Base-by-base conservation (phyloP, 2,888 invertebrate genomes). In the Acleris laterana region DNA sequence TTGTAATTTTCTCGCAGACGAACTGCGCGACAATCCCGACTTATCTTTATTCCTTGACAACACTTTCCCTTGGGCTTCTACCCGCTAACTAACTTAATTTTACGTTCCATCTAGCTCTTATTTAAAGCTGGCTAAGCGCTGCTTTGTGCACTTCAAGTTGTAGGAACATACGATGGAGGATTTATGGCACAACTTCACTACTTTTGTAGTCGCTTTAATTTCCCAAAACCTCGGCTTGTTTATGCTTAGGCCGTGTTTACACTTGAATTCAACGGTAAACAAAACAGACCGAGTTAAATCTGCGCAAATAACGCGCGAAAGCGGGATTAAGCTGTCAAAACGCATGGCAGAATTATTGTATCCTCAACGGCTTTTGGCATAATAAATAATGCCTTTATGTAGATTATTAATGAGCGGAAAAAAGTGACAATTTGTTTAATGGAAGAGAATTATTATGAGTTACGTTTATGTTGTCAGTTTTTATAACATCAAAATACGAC, bases 11-110 rank as follows among this genome's bases (percentile, higher is more conserved):
- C 83, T 83, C 79, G 72, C 78, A 84, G 88, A 83, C 87, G 81
- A 85, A 80, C 71, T 82, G 80, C 72, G 82, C 83, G 84, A 89
- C 90, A 90, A 90, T 90, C 87, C 87, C 80, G 87, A 81, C 89
- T 90, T 89, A 90, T 90, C 90, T 85, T 85, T 88, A 89, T 90
- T 87, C 83, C 89, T 85, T 87, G 87, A 85, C 88, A 89, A 89
- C 88, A 90, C 89, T 90, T 90, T 90, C 89, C 89, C 89, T 80
- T 81, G 87, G 87, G 88, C 83, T 75, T 72, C 63, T 66, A 70
- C 71, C 74, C 70, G 75, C 68, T 73, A 70, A 75, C 78, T 77
- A 79, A 74, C 58, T 67, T 72, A 42, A 6, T 58, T 68, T 60
- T 74, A 64, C 83, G 70, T 38, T 68, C 46, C 11, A 44, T 2